Evolutionary conservation across 2,113 vertebrate species (phyloP).

Genomic region (Melanocharis versteri): DNA sequence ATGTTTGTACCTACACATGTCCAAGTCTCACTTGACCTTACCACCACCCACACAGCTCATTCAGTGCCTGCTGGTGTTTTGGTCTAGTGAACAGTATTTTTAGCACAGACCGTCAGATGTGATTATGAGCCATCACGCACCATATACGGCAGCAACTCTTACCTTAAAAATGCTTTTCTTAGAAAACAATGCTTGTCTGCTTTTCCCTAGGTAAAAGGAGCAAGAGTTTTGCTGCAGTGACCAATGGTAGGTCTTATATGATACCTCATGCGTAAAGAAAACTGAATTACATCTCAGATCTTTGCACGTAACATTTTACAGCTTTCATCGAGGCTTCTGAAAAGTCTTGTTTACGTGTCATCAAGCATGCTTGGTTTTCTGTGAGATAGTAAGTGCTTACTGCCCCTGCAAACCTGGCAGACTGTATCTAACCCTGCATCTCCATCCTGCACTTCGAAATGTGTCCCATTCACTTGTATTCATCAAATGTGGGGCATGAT

Average conservation of each 20-base stretch:
- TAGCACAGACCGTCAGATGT: neutral
- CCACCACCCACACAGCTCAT: neutral
- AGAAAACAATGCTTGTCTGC: neutral
- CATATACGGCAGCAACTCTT: neutral
- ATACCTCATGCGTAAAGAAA: neutral
- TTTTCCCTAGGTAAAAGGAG: neutral
- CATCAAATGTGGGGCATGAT: neutral
- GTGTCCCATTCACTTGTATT: accelerated
- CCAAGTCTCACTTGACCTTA: neutral
- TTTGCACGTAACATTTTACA: neutral
- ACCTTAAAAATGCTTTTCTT: neutral
- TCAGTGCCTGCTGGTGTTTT: neutral
- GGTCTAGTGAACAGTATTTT: conserved; percentile 1
- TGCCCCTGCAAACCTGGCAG: neutral
- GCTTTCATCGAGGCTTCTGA: neutral
- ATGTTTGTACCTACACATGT: neutral
- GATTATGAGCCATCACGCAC: neutral
- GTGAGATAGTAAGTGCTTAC: neutral
- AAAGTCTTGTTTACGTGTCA: neutral
- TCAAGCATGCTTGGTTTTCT: neutral
- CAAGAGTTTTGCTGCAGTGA: neutral
- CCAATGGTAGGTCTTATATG: neutral
- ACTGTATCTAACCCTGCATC: neutral
- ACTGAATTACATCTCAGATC: neutral
- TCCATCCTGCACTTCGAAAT: neutral